phyloP scores from a whole-genome alignment of 2,113 vertebrate genomes.

The Ursus arctos region DNA sequence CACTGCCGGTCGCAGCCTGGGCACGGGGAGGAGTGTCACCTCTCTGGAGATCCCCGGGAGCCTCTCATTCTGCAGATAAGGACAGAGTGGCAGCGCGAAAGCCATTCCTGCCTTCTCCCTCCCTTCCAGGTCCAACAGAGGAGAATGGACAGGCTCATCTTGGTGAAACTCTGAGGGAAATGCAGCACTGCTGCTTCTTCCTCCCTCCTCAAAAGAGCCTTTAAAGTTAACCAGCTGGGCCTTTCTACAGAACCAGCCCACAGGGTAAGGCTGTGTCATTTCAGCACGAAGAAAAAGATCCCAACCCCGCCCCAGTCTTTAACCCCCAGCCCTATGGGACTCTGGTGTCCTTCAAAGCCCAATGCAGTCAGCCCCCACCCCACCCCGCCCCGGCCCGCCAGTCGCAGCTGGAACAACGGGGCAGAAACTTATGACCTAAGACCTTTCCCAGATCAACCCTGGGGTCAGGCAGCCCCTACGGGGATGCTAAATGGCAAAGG shows the following conservation, averaged over 20 bases:
- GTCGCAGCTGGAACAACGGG: not conserved
- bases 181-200: not conserved
- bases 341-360: not conserved
- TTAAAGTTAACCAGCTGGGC: not conserved
- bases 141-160: not conserved
- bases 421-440: not conserved
- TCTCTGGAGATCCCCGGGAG: not conserved
- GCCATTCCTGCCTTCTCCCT: too few relatives aligned
- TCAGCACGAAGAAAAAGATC: not conserved
- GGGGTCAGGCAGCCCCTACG: conserved; percentile 22
- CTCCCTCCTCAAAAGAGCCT: not conserved
- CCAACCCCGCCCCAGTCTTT: not conserved
- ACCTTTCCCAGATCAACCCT: conserved; percentile 55
- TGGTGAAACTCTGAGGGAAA: conserved; percentile 20
- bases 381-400: too few relatives aligned
- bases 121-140: not conserved
- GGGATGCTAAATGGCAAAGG: conserved; percentile 57
- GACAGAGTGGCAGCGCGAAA: not conserved
- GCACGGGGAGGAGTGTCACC: not conserved
- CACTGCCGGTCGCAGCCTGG: not conserved
- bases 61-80: not conserved
- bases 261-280: not conserved
- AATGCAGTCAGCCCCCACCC: not conserved
- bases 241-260: not conserved
- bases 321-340: not conserved